Evolutionary conservation across 1,140 invertebrate species (phyloP).

Genomic region (Phthorimaea operculella): DNA sequence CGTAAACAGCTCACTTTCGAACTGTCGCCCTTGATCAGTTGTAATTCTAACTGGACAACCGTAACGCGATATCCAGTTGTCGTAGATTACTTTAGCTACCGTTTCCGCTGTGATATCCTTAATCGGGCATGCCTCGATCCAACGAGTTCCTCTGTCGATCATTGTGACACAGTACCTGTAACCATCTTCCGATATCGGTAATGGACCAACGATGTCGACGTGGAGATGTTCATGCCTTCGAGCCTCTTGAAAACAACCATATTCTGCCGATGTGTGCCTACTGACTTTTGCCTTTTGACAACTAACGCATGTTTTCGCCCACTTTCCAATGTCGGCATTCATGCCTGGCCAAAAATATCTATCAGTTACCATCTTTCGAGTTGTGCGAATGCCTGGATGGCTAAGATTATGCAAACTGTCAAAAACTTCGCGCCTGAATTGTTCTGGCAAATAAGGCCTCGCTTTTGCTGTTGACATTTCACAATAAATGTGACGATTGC

Average conservation of each 20-base stretch:
- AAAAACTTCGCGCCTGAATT: no score
- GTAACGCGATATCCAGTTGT: slow-evolving; percentile 27
- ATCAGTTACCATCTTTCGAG: no score
- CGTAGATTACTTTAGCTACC: slow-evolving; percentile 24
- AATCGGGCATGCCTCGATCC: slow-evolving; percentile 39
- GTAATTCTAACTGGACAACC: slow-evolving; percentile 23
- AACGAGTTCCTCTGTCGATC: slow-evolving; percentile 46
- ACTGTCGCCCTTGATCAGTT: slow-evolving; percentile 28
- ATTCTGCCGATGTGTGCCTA: no score
- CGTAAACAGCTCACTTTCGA: slow-evolving; percentile 19
- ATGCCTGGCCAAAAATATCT: no score
- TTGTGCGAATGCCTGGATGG: no score
- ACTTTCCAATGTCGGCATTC: no score
- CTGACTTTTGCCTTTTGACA: no score
- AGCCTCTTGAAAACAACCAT: background rate
- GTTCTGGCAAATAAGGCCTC: no score
- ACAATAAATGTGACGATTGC: no score
- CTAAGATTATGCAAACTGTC: no score
- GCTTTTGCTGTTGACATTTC: no score
- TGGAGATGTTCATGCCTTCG: background rate
- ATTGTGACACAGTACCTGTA: slow-evolving; percentile 39
- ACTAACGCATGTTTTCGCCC: no score
- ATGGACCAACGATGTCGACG: slow-evolving; percentile 1
- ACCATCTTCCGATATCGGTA: slow-evolving; percentile 12
- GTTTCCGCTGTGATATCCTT: slow-evolving; percentile 29